Evolutionary conservation across 2,113 vertebrate species (phyloP).

Genomic region (Rhegmatorhina hoffmannsi): DNA sequence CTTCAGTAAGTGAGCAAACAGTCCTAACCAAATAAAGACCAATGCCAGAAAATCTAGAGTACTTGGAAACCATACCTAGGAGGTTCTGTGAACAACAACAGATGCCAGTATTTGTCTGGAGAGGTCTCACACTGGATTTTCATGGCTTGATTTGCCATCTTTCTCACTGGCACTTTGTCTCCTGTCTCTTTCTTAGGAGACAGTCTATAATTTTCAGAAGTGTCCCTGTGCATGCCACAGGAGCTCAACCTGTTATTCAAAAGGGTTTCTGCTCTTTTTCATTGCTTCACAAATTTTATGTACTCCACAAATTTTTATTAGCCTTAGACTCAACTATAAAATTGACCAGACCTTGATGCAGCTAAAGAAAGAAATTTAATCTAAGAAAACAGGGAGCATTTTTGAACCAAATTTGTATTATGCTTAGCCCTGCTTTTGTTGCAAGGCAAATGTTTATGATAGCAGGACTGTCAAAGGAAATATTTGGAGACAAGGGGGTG

Average conservation of each 20-base stretch:
- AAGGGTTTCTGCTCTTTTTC: neutral
- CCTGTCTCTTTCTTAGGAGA: neutral
- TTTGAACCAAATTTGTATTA: constrained; percentile 41
- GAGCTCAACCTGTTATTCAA: neutral
- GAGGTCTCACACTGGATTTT: neutral
- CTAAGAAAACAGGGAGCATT: constrained; percentile 22
- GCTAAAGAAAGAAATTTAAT: constrained; percentile 29
- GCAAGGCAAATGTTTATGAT: constrained; percentile 24
- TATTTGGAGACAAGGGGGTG: constrained; percentile 22
- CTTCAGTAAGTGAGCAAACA: neutral
- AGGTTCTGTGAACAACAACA: neutral
- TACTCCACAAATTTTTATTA: constrained; percentile 34
- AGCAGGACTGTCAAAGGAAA: constrained; percentile 19
- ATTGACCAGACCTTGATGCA: constrained; percentile 21
- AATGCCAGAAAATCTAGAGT: neutral
- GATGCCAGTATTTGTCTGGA: neutral
- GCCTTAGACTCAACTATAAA: neutral
- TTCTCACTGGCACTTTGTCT: neutral
- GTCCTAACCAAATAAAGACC: neutral
- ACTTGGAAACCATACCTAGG: neutral
- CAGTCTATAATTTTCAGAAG: neutral
- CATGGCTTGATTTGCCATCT: neutral
- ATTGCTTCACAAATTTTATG: constrained; percentile 19
- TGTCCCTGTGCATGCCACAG: neutral
- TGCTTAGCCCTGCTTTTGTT: neutral